A percentile compares a stretch with the other conserved stretches of the same genome.
phyloP scores from a whole-genome alignment of 2,113 vertebrate species.

The Cyphomyrus discorhynchus region DNA sequence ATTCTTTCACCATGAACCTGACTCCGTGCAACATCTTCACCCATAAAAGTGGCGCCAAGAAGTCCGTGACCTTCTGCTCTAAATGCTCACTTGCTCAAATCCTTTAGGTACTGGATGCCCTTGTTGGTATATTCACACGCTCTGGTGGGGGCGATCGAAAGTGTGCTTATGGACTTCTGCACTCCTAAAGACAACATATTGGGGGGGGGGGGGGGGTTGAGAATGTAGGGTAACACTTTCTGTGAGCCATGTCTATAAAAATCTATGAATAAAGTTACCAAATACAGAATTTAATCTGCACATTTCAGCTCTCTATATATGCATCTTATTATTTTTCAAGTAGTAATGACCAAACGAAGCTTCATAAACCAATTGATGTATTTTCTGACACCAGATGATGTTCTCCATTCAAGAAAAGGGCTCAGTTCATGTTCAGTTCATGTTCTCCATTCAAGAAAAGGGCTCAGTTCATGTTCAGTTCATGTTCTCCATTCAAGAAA shows the following conservation, averaged over 20 bases:
- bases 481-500: too few species aligned
- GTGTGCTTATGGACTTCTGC: slow-evolving; percentile 61
- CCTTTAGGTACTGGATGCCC: slow-evolving; percentile 73
- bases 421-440: background rate
- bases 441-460: too few species aligned
- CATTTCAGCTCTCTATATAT: background rate
- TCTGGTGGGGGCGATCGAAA: slow-evolving; percentile 76
- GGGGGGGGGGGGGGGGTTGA: background rate
- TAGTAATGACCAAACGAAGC: background rate
- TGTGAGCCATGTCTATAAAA: background rate
- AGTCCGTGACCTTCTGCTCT: background rate
- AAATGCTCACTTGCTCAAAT: slow-evolving; percentile 64
- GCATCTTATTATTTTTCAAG: background rate
- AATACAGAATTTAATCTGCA: background rate
- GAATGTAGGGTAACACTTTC: background rate
- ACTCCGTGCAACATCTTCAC: background rate
- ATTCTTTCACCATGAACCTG: slow-evolving; percentile 18
- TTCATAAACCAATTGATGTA: background rate
- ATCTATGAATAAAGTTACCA: background rate
- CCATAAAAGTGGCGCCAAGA: slow-evolving; percentile 31
- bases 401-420: background rate
- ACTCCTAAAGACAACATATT: slow-evolving; percentile 64
- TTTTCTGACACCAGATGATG: background rate
- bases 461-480: too few species aligned
- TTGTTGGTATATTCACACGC: slow-evolving; percentile 64